Conservation (phyloP, 2,888 invertebrate species). For the Polylopha cassiicola region DNA sequence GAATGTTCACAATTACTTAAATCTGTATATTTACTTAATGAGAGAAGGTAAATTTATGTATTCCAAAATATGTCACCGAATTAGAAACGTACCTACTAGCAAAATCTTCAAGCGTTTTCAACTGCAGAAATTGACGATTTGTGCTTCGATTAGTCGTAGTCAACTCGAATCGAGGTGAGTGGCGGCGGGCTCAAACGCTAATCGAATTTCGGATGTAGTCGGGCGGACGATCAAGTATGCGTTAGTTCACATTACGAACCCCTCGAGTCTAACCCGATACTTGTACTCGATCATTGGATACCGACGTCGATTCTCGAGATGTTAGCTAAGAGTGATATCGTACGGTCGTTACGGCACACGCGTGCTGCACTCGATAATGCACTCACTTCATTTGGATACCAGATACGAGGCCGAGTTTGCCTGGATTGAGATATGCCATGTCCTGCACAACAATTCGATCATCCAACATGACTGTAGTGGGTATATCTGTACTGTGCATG, state of each 20-base stretch:
- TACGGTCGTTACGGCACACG: no score
- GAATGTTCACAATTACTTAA: no score
- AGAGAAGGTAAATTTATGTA: no score
- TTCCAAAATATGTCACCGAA: no score
- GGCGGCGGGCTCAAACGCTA: slow-evolving; percentile 59
- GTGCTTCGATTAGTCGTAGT: slow-evolving; percentile 56
- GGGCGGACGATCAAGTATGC: slow-evolving; percentile 59
- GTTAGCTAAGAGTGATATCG: slow-evolving; percentile 58
- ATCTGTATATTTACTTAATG: no score
- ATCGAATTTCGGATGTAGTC: slow-evolving; percentile 67
- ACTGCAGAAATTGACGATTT: slow-evolving; percentile 35
- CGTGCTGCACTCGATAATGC: slow-evolving; percentile 29
- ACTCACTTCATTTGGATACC: slow-evolving; percentile 36
- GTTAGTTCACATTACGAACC: slow-evolving; percentile 63
- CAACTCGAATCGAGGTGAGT: slow-evolving; percentile 52
- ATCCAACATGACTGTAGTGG: no score
- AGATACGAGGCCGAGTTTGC: no score
- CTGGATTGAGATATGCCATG: no score
- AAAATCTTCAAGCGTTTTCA: no score
- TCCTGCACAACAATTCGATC: no score
- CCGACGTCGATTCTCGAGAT: slow-evolving; percentile 58
- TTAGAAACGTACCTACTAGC: no score
- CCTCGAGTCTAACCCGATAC: slow-evolving; percentile 58
- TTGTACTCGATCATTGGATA: slow-evolving; percentile 56
- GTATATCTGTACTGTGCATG: slow-evolving; percentile 4